Conservation (phyloP, 2,113 vertebrate species). For the Perccottus glenii region DNA sequence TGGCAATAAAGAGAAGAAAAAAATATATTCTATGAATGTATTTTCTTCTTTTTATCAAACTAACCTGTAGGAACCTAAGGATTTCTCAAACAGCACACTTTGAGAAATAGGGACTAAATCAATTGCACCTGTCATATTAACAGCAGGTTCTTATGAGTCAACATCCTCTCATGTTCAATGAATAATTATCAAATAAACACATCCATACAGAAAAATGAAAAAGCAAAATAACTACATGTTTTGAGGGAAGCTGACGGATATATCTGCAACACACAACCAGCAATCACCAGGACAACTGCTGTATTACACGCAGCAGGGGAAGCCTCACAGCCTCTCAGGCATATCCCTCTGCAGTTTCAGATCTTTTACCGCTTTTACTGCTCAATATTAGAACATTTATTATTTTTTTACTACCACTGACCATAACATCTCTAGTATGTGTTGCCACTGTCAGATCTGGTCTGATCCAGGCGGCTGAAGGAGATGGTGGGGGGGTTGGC, state of each 20-base stretch:
- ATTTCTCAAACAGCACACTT: neutral
- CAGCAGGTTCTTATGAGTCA: neutral
- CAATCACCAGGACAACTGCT: slow-evolving; percentile 42
- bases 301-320: slow-evolving; percentile 23
- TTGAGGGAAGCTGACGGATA: slow-evolving; percentile 31
- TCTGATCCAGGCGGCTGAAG: slow-evolving; percentile 53
- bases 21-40: too few relatives aligned
- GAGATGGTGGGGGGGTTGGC: slow-evolving; percentile 36
- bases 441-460: slow-evolving; percentile 17
- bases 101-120: neutral
- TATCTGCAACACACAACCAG: slow-evolving; percentile 42
- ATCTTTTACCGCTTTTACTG: neutral
- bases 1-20: too few relatives aligned
- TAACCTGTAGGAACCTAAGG: too few relatives aligned
- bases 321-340: slow-evolving; percentile 23
- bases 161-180: neutral
- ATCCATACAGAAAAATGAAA: neutral
- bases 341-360: slow-evolving; percentile 17
- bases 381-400: neutral
- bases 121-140: neutral
- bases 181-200: neutral
- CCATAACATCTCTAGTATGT: slow-evolving; percentile 20
- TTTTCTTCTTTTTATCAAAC: too few relatives aligned
- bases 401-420: neutral
- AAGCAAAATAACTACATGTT: slow-evolving; percentile 25